Evolutionary conservation across 2,797 vertebrate species (phyloP).

Genomic region (Huso huso): DNA sequence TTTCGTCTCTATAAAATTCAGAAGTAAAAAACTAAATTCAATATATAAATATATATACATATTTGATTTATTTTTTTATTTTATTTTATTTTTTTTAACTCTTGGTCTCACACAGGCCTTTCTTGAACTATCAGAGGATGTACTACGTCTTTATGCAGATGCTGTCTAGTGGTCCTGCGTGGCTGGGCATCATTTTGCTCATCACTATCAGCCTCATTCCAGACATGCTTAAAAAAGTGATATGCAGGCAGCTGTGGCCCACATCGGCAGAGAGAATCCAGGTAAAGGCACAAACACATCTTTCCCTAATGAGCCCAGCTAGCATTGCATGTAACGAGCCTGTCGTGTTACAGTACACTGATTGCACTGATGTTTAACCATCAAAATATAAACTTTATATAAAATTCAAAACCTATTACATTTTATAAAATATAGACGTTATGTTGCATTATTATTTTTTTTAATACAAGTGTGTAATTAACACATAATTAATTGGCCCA

Average conservation of each 20-base stretch:
- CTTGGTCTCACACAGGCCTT: conserved; percentile 66
- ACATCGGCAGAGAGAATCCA: conserved; percentile 85
- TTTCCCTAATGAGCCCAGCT: neutral
- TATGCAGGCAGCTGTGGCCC: conserved; percentile 84
- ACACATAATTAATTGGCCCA: conserved; percentile 30
- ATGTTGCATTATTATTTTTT: neutral
- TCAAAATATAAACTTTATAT: too few species aligned
- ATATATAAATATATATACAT: too few species aligned
- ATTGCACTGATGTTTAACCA: too few species aligned
- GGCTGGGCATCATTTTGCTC: conserved; percentile 86
- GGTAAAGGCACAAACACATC: conserved; percentile 50
- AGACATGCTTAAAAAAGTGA: conserved; percentile 85
- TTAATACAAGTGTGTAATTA: neutral
- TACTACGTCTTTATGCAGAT: conserved; percentile 97
- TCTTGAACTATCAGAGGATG: conserved; percentile 97
- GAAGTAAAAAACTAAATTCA: too few species aligned
- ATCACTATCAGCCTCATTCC: conserved; percentile 84
- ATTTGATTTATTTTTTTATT: too few species aligned
- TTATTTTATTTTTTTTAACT: neutral
- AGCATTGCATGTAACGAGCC: neutral
- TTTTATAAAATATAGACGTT: too few species aligned
- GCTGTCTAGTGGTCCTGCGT: conserved; percentile 88
- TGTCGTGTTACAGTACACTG: too few species aligned
- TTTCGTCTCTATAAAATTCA: too few species aligned
- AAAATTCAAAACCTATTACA: too few species aligned